Conservation (phyloP, 2,797 vertebrate genomes). For the Urocyon cinereoargenteus region DNA sequence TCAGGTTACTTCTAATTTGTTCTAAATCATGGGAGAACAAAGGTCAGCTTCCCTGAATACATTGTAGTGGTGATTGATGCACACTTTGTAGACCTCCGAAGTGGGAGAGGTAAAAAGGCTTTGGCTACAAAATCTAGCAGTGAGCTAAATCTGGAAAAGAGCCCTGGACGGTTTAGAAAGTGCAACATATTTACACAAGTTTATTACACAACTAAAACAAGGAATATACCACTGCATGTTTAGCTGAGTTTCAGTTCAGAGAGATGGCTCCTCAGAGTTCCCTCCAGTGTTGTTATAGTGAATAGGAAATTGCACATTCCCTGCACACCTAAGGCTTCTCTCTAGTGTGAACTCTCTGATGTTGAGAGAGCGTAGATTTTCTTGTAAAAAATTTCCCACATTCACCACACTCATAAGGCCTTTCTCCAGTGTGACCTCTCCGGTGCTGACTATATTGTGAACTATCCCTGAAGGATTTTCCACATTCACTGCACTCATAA, state of each 20-base stretch:
- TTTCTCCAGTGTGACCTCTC: background rate
- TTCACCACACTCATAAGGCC: background rate
- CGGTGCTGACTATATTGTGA: background rate
- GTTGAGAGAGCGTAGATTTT: background rate
- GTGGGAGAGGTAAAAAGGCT: background rate
- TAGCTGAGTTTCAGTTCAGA: background rate
- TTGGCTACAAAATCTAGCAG: background rate
- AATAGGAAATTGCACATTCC: background rate
- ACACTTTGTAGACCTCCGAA: background rate
- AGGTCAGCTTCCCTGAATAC: background rate
- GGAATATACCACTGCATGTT: background rate
- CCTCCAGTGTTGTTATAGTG: background rate
- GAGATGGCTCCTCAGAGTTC: background rate
- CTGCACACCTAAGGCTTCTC: background rate
- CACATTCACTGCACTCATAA: constrained; percentile 11
- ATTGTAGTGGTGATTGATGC: background rate
- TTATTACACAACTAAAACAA: background rate
- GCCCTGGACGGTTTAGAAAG: background rate
- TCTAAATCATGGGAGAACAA: background rate
- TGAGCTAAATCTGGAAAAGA: background rate
- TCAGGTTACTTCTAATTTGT: background rate
- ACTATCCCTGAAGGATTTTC: background rate
- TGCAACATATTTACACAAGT: background rate
- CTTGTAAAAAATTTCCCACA: background rate
- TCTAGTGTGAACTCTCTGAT: background rate